Base-by-base conservation (phyloP, 2,113 vertebrate species). In the Pseudopipra pipra region DNA sequence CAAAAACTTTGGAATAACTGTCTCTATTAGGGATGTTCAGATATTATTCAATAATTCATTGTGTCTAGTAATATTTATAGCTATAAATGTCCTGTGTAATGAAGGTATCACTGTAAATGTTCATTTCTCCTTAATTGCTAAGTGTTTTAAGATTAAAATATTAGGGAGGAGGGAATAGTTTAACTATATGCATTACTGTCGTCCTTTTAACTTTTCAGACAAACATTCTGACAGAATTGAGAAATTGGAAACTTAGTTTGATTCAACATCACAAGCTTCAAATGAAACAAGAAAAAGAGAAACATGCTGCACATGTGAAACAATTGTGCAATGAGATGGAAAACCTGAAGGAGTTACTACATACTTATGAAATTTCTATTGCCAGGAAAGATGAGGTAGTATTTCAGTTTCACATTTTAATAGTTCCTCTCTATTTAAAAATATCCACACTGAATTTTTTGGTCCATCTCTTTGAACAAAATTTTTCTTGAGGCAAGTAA, bases 311-410 rank as follows among this genome's bases (percentile, higher is more conserved):
- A 37, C 97, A 98, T 8, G 58, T 98, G 90, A 98, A 97, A 81
- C 98, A 97, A 51, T 84, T 99, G 65, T 96, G 72, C 70, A 97
- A 92, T 62, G 98, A 99, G 95, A 85, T 98, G 46, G 97, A 97
- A 67, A 97, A 97, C 85, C 94, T 99, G 66, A 99, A 98, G 96
- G 98, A 98, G 56, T 96, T 99, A 59, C 97, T 99, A 8, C 97
- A 95, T 62, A 98, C 99, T 44, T 99, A 98, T 3, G 98, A 99
- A 97, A 97, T 98, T 13, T 99, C 99, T 68, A 94, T 98, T 93
- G 97, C 98, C 75, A 98, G 98, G 80, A 99, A 99, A 97, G 99
- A 99, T 75, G 98, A 99, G 99, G 99, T 99, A 92, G 89, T 91
- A 46, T 70, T 80, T 91, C 13, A 35, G 5, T 89, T 90, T 89